Base-by-base conservation (phyloP, 2,797 vertebrate species). In the Halcyon chelicuti region DNA sequence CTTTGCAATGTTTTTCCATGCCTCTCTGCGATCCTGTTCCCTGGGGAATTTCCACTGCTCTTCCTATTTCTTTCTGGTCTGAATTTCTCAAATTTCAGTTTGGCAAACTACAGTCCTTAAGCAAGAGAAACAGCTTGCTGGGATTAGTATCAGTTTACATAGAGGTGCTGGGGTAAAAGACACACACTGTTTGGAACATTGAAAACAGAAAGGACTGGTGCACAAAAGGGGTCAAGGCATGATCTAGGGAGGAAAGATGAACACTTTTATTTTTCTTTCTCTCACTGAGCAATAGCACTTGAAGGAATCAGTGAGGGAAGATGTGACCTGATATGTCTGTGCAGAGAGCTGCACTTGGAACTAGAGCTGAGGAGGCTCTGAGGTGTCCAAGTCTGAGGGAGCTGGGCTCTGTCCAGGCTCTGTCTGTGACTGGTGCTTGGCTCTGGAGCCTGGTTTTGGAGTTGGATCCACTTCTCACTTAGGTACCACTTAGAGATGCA, bases 1-100 rank as follows among this genome's bases (percentile, higher is more conserved):
- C 29, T 68, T 57, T 54, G 37, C 5, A 75, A 40, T 29, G 4
- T 29, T 81, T 57, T 67, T 73, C 17, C 20, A 33, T 0, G 3
- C 29, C 22, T 66, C 39, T 42, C 54, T 63, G 29, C 0, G 0
- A 66, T 73, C 35, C 35, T 44, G 5, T 11, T 75, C 63, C 55
- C 63, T 52, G 52, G 51, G 60, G 81, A 91, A 79, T 76, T 76
- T 82, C 47, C 51, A 44, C n/a, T 12, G 12, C 22, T 81, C 18
- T 91, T 89, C 28, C 25, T 42, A 23, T 58, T 94, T 66, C 74
- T 25, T 78, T 75, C 74, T 60, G 10, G 55, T 70, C 37, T 71
- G 71, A 85, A 82, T 89, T 71, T 87, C 67, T 93, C 81, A 82
- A 21, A 63, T 92, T 82, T 85, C 87, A 85, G 14, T 65, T 86